Percentiles rank a stretch among this genome's conserved stretches.
These are phyloP conservation scores for Hypotaenidia philippensis DNA, from an alignment of 2,797 vertebrate genomes.

Conservation along the genomic window DNA sequence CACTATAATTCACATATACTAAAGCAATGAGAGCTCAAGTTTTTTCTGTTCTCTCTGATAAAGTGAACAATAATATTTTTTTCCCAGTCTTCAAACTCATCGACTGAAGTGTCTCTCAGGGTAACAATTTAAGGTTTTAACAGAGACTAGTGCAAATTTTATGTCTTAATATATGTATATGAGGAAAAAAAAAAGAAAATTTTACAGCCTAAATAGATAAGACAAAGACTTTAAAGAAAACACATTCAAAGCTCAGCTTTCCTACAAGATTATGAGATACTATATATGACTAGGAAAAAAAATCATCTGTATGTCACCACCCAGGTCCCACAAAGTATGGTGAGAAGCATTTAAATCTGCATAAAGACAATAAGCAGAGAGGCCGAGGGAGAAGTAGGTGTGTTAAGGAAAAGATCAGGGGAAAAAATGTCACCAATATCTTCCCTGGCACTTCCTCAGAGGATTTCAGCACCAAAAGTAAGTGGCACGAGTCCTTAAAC, in stretches of 20 bases:
- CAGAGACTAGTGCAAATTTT: not conserved
- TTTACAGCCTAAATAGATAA: not conserved
- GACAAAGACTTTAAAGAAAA: not conserved
- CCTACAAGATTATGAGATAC: not conserved
- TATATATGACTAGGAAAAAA: not conserved
- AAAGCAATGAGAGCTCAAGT: not conserved
- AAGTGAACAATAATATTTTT: not conserved
- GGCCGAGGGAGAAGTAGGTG: not conserved
- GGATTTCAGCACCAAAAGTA: not conserved
- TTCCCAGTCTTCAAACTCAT: not conserved
- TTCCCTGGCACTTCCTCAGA: not conserved
- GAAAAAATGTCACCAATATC: not conserved
- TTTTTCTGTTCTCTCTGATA: not conserved
- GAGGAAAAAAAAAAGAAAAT: not conserved
- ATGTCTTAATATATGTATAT: not conserved
- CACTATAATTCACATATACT: not conserved
- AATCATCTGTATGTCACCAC: not conserved
- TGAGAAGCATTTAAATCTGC: not conserved
- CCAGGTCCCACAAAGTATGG: not conserved
- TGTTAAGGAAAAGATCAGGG: not conserved
- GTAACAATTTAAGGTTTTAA: not conserved
- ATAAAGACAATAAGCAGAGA: not conserved
- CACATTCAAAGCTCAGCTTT: not conserved
- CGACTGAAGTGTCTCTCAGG: not conserved
- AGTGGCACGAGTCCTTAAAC: not conserved